phyloP scores from a whole-genome alignment of 2,113 vertebrate species.

The Microtus richardsoni region DNA sequence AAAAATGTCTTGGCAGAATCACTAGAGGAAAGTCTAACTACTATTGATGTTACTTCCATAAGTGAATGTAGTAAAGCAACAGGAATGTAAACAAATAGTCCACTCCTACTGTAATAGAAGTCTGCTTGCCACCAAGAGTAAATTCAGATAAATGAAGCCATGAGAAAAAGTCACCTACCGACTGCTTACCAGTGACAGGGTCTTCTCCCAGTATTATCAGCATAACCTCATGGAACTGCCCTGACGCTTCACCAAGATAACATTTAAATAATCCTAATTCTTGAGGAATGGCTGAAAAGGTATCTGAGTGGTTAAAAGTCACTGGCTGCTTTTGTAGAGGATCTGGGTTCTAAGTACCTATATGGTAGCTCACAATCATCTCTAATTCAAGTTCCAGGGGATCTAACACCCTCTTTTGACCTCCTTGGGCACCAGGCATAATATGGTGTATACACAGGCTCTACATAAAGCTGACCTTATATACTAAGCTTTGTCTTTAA shows the following conservation, averaged over 20 bases:
- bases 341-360: neutral
- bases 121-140: neutral
- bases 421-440: neutral
- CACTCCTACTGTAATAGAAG: neutral
- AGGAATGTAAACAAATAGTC: neutral
- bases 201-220: neutral
- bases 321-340: neutral
- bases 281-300: neutral
- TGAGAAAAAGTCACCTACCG: neutral
- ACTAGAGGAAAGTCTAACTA: neutral
- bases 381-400: neutral
- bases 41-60: neutral
- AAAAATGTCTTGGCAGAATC: neutral
- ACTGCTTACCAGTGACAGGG: neutral
- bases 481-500: neutral
- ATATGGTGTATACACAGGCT: neutral
- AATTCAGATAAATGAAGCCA: slow-evolving; percentile 1
- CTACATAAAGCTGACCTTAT: slow-evolving; percentile 19
- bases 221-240: neutral
- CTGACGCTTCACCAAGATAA: neutral
- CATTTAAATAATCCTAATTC: neutral
- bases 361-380: neutral
- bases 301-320: neutral
- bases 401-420: neutral
- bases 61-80: neutral